phyloP scores from a whole-genome alignment of 2,113 vertebrate genomes.

The Solea senegalensis region DNA sequence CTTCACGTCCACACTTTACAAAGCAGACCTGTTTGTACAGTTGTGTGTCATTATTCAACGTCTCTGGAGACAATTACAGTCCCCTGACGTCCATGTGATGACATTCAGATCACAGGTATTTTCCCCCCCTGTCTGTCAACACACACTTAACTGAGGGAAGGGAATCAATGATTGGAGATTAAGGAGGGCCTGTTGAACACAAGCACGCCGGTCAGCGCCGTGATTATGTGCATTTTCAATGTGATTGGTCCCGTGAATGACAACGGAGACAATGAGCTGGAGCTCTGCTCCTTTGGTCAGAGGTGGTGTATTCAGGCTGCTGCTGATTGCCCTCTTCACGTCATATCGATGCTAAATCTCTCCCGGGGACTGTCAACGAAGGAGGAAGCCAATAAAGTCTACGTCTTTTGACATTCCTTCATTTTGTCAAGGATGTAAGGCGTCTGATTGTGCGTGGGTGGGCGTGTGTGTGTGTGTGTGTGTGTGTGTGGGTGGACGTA shows the following conservation, averaged over 20 bases:
- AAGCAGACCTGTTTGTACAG: background rate
- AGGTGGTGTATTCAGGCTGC: constrained; percentile 8
- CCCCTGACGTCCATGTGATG: background rate
- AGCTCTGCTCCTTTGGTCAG: background rate
- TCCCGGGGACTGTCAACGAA: constrained; percentile 14
- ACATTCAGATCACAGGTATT: background rate
- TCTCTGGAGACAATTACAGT: background rate
- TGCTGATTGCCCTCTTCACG: constrained; percentile 41
- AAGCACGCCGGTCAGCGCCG: constrained; percentile 7
- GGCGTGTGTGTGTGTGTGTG: background rate
- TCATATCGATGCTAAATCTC: constrained; percentile 33
- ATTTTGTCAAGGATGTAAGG: constrained; percentile 21
- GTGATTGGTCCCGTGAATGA: constrained; percentile 22
- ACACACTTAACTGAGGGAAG: background rate
- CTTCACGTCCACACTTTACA: background rate
- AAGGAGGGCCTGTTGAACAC: background rate
- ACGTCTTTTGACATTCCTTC: constrained; percentile 12
- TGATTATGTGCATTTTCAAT: constrained; percentile 44
- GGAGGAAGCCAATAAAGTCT: constrained; percentile 11
- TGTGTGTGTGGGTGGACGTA: background rate
- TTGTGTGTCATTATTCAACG: background rate
- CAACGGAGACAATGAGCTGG: background rate
- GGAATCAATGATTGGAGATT: constrained; percentile 21
- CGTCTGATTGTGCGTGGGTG: background rate
- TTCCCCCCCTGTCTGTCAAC: background rate